phyloP scores from a whole-genome alignment of 2,797 vertebrate species.

The Chiroxiphia lanceolata region DNA sequence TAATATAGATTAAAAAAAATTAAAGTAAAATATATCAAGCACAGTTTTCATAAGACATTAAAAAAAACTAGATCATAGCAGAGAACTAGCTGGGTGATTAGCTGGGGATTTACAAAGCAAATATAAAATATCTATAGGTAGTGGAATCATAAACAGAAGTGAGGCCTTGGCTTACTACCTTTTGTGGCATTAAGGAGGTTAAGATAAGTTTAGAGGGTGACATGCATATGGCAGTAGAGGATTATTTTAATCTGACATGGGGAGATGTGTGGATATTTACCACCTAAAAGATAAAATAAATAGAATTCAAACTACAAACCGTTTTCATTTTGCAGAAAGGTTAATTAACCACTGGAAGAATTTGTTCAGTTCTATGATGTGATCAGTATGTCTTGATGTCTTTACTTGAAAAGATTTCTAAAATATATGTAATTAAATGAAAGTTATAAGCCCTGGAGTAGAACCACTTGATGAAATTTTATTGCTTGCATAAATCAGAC shows the following conservation, averaged over 20 bases:
- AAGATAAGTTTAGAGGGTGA: neutral
- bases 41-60: neutral
- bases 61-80: neutral
- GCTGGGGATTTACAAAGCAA: neutral
- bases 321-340: neutral
- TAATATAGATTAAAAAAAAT: too few species aligned
- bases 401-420: constrained; percentile 6
- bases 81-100: neutral
- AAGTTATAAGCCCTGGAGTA: neutral
- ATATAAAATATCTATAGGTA: neutral
- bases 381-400: neutral
- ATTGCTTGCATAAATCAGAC: neutral
- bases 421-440: neutral
- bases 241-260: neutral
- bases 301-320: neutral
- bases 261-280: neutral
- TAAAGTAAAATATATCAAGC: neutral
- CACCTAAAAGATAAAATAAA: neutral
- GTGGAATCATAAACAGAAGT: neutral
- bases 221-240: neutral
- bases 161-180: neutral
- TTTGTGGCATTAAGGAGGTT: neutral
- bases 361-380: neutral
- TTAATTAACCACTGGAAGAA: neutral
- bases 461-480: neutral